A percentile compares a stretch with the other conserved stretches of the same genome.
These are phyloP conservation scores for Odocoileus hemionus DNA, from an alignment of 2,113 vertebrate species.

Conservation along the genomic window DNA sequence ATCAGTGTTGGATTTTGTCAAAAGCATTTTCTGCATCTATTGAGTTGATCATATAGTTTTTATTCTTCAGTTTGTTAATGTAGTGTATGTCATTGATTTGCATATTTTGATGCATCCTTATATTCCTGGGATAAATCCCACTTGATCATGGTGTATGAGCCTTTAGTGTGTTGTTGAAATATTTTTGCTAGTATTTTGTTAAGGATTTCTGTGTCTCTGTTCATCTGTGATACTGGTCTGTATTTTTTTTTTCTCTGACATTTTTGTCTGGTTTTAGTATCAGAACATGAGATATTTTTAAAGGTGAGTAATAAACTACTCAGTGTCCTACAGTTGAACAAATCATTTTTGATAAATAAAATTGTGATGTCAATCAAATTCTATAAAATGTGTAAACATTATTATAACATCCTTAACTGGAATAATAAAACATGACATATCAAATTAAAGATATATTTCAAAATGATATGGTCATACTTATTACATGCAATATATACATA, in stretches of 20 bases:
- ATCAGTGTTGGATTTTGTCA: not conserved
- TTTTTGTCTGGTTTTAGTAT: not conserved
- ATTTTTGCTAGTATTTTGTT: not conserved
- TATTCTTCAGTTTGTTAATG: not conserved
- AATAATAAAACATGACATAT: not conserved
- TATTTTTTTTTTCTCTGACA: not conserved
- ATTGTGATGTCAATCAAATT: not conserved
- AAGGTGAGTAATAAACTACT: not conserved
- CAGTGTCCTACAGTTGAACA: not conserved
- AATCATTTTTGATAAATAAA: not conserved
- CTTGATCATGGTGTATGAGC: not conserved
- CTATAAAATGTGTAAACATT: not conserved
- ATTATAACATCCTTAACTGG: not conserved
- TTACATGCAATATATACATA: not conserved
- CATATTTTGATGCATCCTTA: not conserved
- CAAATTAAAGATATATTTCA: not conserved
- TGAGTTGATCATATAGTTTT: not conserved
- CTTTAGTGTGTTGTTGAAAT: not conserved
- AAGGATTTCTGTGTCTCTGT: not conserved
- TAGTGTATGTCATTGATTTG: not conserved
- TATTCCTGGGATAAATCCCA: not conserved
- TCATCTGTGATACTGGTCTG: not conserved
- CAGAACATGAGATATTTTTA: not conserved
- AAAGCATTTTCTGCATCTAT: not conserved
- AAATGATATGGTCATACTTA: not conserved